Evolutionary conservation across 2,113 vertebrate genomes (phyloP).

Genomic region (Python bivittatus): DNA sequence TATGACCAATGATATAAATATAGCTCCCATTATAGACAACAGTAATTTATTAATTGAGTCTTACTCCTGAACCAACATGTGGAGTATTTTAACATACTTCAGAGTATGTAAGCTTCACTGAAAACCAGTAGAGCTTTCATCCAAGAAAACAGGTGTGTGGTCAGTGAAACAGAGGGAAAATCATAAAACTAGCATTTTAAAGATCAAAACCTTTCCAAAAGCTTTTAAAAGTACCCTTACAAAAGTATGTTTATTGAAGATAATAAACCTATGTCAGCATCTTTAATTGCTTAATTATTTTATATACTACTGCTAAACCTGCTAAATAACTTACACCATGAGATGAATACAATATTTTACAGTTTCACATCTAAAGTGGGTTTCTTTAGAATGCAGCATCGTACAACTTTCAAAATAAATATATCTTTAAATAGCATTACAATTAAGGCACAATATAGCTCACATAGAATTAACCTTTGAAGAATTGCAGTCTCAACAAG

Average conservation of each 20-base stretch:
- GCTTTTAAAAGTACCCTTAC: slow-evolving; percentile 84
- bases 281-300: slow-evolving; percentile 95
- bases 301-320: slow-evolving; percentile 91
- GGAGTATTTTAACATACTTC: not conserved
- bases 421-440: slow-evolving; percentile 97
- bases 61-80: not conserved
- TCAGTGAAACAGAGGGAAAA: slow-evolving; percentile 61
- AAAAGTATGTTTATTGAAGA: slow-evolving; percentile 97
- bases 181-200: slow-evolving; percentile 80
- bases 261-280: slow-evolving; percentile 96
- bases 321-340: slow-evolving; percentile 99
- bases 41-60: not conserved
- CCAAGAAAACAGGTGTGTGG: not conserved
- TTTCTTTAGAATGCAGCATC: slow-evolving; percentile 92
- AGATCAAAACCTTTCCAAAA: slow-evolving; percentile 84
- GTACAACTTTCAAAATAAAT: slow-evolving; percentile 99
- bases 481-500: slow-evolving; percentile 78
- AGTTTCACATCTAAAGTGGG: slow-evolving; percentile 94
- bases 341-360: slow-evolving; percentile 99
- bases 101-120: not conserved
- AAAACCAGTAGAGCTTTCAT: slow-evolving; percentile 1
- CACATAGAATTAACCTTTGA: slow-evolving; percentile 80
- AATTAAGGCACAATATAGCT: slow-evolving; percentile 97
- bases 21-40: not conserved
- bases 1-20: not conserved